Evolutionary conservation across 2,113 vertebrate species (phyloP), one percentile per base, ranked within the genome.

Genomic region (Rattus rattus): DNA sequence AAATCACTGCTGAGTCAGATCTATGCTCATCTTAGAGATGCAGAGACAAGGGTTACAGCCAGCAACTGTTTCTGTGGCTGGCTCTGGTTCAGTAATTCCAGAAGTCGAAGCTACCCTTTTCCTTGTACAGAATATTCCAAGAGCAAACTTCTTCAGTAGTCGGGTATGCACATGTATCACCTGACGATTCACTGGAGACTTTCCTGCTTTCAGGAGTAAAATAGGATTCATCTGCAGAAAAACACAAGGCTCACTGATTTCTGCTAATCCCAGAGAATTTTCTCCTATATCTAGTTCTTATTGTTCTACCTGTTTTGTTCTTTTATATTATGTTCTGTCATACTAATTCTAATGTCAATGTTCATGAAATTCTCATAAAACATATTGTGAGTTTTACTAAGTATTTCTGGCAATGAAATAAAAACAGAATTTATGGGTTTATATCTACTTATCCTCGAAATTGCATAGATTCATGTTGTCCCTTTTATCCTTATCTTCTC

Each of bases 161-260:
- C 49, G 5, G 3, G 1, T 2, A 13, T 0, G 0, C 7, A 22
- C 1, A 7, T 0, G 0, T 80, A 30, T 13, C 75, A 33, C 14
- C 10, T 47, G n/a, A 43, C n/a, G 33, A 49, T 12, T 52, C 14
- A 7, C 10, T 76, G 73, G 9, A 56, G 5, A 17, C 24, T 59
- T 36, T 73, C 33, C 6, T 36, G 61, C 19, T 5, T 17, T 86
- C 1, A 4, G 61, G 22, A 86, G 30, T 56, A 61, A 43, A 26
- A 5, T 54, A 70, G 56, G 36, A 26, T 26, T 72, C n/a, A 19
- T 36, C 2, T 54, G 49, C 16, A 94, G 33, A 73, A 94, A 77
- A 88, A 47, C 2, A 16, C 14, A 88, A 22, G 17, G 13, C n/a
- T 65, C 36, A 26, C 28, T 16, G 30, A 76, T 91, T 85, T 94